Base-by-base conservation (phyloP, 1,140 invertebrate genomes). In the Bombus terrestris region DNA sequence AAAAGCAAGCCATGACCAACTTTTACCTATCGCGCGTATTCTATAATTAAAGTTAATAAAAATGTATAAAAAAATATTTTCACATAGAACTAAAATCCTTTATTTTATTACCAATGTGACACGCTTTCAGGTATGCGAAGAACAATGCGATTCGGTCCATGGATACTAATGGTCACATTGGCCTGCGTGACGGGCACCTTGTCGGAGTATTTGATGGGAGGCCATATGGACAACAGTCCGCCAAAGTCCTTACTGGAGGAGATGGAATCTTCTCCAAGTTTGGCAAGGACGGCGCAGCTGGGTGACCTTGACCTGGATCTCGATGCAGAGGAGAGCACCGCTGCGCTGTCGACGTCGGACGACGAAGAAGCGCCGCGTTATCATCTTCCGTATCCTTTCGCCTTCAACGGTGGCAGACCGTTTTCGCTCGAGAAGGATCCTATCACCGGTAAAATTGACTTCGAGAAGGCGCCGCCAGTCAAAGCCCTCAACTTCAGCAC, bases 341-440 rank as follows among this genome's bases (percentile, higher is more conserved):
- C 86, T 71, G 85, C 69, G n/a, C 22, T 74, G 25, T 69, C 83
- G 53, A 53, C 77, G 53, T 59, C 64, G 28, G 78, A 85, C 64
- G 68, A 83, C 13, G 89, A 71, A 6, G 86, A 86, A 35, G 81
- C 88, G 72, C 91, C 90, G 28, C 92, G 93, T 83, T 94, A 93
- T 74, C 92, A 93, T 66, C 86, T 94, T 32, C 92, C 95, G 62
- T 91, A 92, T 90, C 85, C 95, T 92, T 95, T 92, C 81, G 94
- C 95, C 18, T 97, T 97, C 89, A 97, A 97, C 88, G 96, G 97
- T 78, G 97, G 97, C 39, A 97, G 97, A 86, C 97, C 97, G 0
- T 97, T 97, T 91, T 97, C 97, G 72, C 92, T 97, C 1, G 96
- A 97, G 64, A 97, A 97, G 87, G 97, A 97, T 94, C 96, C 97